Conservation (phyloP, 2,113 vertebrate species). For the Leucopsar rothschildi region DNA sequence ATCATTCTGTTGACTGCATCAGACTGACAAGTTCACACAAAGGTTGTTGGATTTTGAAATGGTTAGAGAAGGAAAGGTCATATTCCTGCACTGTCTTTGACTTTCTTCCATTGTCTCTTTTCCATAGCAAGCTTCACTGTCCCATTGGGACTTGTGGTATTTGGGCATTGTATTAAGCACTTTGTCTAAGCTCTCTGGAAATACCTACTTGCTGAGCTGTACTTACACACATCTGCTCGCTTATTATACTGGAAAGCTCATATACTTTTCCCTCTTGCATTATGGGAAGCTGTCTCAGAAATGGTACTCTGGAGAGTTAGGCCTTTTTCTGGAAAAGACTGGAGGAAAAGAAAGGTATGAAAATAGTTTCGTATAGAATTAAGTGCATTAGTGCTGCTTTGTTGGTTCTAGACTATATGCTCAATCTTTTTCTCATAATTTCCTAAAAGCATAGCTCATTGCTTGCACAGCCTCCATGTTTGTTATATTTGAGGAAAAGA, state of each 20-base stretch:
- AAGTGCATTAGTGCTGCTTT: neutral
- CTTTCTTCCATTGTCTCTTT: neutral
- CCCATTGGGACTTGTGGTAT: neutral
- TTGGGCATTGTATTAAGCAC: constrained; percentile 13
- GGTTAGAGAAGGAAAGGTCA: neutral
- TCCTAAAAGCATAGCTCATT: neutral
- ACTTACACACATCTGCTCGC: neutral
- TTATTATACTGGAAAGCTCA: neutral
- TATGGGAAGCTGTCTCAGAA: constrained; percentile 11
- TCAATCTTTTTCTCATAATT: neutral
- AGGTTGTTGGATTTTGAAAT: neutral
- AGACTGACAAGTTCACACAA: neutral
- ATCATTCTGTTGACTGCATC: neutral
- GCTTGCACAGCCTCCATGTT: neutral
- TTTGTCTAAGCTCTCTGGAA: constrained; percentile 28
- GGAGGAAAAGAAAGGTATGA: neutral
- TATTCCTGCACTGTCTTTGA: neutral
- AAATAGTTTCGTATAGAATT: neutral
- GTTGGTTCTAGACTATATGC: neutral
- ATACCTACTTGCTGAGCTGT: neutral
- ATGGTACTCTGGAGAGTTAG: constrained; percentile 6
- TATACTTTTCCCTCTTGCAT: neutral
- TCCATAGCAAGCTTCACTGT: neutral
- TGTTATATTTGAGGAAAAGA: neutral
- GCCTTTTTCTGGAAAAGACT: neutral